Conservation (phyloP, 1,140 invertebrate species). For the Pseudomyrmex pallidus region DNA sequence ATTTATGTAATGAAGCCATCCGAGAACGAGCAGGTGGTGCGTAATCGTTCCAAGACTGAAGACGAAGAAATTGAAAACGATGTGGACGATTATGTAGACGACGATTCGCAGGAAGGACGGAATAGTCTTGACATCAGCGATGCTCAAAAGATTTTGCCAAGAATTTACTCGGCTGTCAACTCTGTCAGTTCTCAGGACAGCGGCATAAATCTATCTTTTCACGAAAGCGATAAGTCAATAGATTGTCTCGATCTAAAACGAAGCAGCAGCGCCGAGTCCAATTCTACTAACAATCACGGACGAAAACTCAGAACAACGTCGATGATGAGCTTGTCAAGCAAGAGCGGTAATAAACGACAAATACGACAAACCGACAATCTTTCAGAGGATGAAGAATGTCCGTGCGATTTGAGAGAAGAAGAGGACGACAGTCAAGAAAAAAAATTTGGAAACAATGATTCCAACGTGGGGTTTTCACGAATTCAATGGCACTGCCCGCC, state of each 20-base stretch:
- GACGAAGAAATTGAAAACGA: constrained; percentile 78
- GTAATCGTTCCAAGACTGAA: constrained; percentile 73
- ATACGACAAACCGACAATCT: constrained; percentile 76
- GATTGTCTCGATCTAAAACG: constrained; percentile 80
- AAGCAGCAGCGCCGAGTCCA: constrained; percentile 82
- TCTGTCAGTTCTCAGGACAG: constrained; percentile 91
- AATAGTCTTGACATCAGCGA: constrained; percentile 64
- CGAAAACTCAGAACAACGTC: constrained; percentile 68
- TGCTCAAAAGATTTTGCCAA: constrained; percentile 80
- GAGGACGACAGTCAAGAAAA: constrained; percentile 57
- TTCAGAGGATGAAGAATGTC: constrained; percentile 81
- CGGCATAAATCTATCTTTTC: constrained; percentile 90
- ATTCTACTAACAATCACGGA: constrained; percentile 70
- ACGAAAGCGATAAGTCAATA: constrained; percentile 87
- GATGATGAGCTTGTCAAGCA: constrained; percentile 47
- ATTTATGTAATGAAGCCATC: constrained; percentile 82
- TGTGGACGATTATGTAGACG: constrained; percentile 84
- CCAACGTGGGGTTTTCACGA: constrained; percentile 30
- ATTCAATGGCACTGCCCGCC: constrained; percentile 91
- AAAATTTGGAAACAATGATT: constrained; percentile 41
- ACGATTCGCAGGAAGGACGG: constrained; percentile 72
- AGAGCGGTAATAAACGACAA: constrained; percentile 67
- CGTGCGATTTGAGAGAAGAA: constrained; percentile 69
- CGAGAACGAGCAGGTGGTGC: constrained; percentile 65
- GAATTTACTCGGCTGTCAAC: constrained; percentile 88